Base-by-base conservation (phyloP, 53 echinoderm and acorn worm genomes). In the Pentamera pediparva region DNA sequence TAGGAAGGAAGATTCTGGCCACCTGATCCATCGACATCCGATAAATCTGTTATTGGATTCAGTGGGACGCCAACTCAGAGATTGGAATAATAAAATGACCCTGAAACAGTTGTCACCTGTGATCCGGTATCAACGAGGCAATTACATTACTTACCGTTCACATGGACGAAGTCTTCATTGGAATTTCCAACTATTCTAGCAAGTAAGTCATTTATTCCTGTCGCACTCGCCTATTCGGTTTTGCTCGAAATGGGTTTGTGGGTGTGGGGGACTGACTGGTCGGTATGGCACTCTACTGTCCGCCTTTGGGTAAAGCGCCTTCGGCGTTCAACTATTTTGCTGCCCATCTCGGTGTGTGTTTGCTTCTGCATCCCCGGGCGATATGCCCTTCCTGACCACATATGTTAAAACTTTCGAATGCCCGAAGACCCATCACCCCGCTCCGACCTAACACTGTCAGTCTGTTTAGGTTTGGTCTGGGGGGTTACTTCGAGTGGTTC, bases 1-100 rank as follows among this genome's bases (percentile, higher is more conserved):
- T 40, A 61, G 6, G 48, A 25, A 62, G 29, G 76, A 62, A 4
- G 48, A 47, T 17, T n/a, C 76, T 76, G 76, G 2, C 76, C 76
- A 1, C 40, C 39, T 47, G 36, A 17, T 22, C 62, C 62, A n/a
- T n/a, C 36, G 18, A 62, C n/a, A n/a, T 35, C 6, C 18, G 20
- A 11, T 12, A 62, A 12, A n/a, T 62, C 62, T 18, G 28, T 6
- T 13, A 62, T 15, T 3, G 62, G 37, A 5, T 34, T 4, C 3
- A 62, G 10, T 4, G 38, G 36, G 10, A 15, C 0, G 13, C n/a
- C n/a, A n/a, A 11, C 12, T 19, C 5, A 13, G 9, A 56, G 12
- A 3, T 20, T 9, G 0, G 35, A 13, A 4, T 6, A 17, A 18
- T 62, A 18, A 18, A 62, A 62, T 15, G 11, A 33, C n/a, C 36